A percentile compares a stretch with the other conserved stretches of the same genome.
Conservation (phyloP, 2,113 vertebrate genomes). For the Scalopus aquaticus region DNA sequence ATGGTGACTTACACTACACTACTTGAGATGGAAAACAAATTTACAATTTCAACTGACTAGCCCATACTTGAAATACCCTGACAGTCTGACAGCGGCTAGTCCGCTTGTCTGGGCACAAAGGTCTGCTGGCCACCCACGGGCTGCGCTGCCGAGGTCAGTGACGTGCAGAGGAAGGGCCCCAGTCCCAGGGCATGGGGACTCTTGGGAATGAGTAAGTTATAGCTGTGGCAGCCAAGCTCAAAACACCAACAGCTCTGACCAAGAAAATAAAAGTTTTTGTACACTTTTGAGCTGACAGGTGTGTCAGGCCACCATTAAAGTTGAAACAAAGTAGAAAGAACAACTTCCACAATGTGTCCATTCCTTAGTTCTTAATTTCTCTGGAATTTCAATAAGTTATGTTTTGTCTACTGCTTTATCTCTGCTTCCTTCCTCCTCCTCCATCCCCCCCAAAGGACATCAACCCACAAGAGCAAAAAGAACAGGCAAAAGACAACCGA, state of each 20-base stretch:
- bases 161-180: background rate
- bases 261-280: slow-evolving; percentile 47
- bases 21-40: slow-evolving; percentile 3
- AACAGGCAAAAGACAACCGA: background rate
- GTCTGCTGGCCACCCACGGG: background rate
- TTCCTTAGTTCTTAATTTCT: slow-evolving; percentile 20
- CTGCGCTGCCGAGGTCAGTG: slow-evolving; percentile 41
- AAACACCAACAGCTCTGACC: slow-evolving; percentile 49
- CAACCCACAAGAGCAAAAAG: background rate
- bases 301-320: background rate
- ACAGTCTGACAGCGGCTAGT: background rate
- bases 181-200: slow-evolving; percentile 45
- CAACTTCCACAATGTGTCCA: background rate
- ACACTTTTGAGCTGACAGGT: slow-evolving; percentile 34
- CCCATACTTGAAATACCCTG: background rate
- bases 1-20: background rate
- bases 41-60: background rate
- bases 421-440: background rate
- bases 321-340: background rate
- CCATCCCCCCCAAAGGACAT: background rate
- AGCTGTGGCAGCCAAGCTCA: slow-evolving; percentile 64
- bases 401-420: slow-evolving; percentile 27
- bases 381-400: background rate
- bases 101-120: background rate
- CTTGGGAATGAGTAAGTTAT: slow-evolving; percentile 51